These are phyloP conservation scores for Noctuana brunneofusca DNA, from an alignment of 2,888 invertebrate genomes.

Conservation along the genomic window DNA sequence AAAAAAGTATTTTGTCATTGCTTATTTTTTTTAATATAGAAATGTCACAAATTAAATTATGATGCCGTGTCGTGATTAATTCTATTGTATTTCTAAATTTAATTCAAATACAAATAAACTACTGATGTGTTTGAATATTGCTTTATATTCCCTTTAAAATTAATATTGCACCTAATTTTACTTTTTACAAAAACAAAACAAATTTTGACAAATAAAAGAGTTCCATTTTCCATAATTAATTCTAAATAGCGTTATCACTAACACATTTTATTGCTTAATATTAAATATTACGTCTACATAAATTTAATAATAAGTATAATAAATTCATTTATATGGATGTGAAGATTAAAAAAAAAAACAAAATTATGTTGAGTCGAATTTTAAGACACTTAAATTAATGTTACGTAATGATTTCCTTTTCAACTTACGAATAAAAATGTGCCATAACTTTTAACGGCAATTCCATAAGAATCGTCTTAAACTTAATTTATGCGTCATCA, in stretches of 20 bases:
- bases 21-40: too few relatives aligned
- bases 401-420: too few relatives aligned
- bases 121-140: slow-evolving; percentile 75
- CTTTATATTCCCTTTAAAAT: slow-evolving; percentile 65
- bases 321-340: slow-evolving; percentile 75
- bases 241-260: slow-evolving; percentile 67
- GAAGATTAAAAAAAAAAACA: slow-evolving; percentile 37
- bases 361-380: slow-evolving; percentile 8
- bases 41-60: slow-evolving; percentile 15
- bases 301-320: slow-evolving; percentile 52
- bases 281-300: slow-evolving; percentile 55
- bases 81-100: slow-evolving; percentile 32
- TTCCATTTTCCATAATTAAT: slow-evolving; percentile 38
- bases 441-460: too few relatives aligned
- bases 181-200: slow-evolving; percentile 39
- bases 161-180: slow-evolving; percentile 72
- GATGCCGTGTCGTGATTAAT: slow-evolving; percentile 36
- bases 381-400: too few relatives aligned
- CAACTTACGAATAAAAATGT: too few relatives aligned
- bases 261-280: slow-evolving; percentile 74
- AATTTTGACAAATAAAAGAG: slow-evolving; percentile 39
- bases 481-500: too few relatives aligned
- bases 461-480: too few relatives aligned
- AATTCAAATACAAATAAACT: slow-evolving; percentile 42
- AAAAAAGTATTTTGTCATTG: too few relatives aligned